phyloP scores from a whole-genome alignment of 2,113 vertebrate species.

The Porphyrio hochstetteri region DNA sequence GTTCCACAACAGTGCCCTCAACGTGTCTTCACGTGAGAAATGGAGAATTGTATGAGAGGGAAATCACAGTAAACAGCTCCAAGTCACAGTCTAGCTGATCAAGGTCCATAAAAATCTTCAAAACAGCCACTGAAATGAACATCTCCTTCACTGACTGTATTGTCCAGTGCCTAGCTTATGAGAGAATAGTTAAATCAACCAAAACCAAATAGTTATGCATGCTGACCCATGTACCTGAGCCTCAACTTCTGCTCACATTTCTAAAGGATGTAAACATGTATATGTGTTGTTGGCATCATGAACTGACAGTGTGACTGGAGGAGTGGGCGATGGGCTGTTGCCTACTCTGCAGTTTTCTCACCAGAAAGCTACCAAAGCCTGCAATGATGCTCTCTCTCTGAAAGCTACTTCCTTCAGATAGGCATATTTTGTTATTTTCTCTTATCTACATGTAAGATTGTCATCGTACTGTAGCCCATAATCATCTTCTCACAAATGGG shows the following conservation, averaged over 20 bases:
- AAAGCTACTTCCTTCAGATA: background rate
- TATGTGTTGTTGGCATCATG: accelerated
- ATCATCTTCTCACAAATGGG: background rate
- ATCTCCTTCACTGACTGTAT: background rate
- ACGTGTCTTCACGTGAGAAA: background rate
- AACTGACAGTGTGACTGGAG: background rate
- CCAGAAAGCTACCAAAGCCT: background rate
- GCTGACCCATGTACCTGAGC: background rate
- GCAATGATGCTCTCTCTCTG: background rate
- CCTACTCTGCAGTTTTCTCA: background rate
- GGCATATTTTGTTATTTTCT: background rate
- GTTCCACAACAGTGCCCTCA: background rate
- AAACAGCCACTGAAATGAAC: background rate
- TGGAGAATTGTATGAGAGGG: background rate
- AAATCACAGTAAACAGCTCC: background rate
- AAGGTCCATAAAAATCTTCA: background rate
- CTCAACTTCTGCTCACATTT: background rate
- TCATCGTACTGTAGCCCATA: background rate
- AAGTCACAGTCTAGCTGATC: background rate
- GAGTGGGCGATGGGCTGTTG: background rate
- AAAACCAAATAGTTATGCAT: accelerated
- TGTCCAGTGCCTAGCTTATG: background rate
- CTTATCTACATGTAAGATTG: background rate
- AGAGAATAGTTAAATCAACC: background rate
- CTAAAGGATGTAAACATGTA: background rate